These are phyloP conservation scores for Battus philenor DNA, from an alignment of 1,140 invertebrate species.

Conservation along the genomic window DNA sequence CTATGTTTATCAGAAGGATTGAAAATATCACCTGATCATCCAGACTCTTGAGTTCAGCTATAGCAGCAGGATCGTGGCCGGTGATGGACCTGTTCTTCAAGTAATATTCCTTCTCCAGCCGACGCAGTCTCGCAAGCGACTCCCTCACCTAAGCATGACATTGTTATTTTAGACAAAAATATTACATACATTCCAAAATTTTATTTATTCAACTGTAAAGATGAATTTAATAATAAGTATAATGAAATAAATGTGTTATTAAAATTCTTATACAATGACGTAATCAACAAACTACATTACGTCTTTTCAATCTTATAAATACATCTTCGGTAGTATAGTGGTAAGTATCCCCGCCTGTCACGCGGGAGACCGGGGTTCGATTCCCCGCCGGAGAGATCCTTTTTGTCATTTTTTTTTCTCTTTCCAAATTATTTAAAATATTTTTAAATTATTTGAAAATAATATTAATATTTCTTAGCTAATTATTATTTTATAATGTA, in stretches of 20 bases:
- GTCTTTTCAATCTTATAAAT: neutral
- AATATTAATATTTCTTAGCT: too few relatives aligned
- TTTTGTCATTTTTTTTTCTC: neutral
- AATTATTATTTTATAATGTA: too few relatives aligned
- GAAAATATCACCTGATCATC: constrained; percentile 78
- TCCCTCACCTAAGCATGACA: constrained; percentile 78
- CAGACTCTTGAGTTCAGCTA: constrained; percentile 82
- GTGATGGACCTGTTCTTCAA: constrained; percentile 87
- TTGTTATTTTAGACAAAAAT: too few relatives aligned
- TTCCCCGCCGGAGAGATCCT: constrained; percentile 16
- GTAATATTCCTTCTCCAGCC: constrained; percentile 94
- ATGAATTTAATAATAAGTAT: too few relatives aligned
- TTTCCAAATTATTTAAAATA: too few relatives aligned
- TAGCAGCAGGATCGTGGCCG: constrained; percentile 79
- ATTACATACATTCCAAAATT: too few relatives aligned
- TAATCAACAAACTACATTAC: neutral
- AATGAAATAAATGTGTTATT: too few relatives aligned
- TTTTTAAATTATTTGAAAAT: too few relatives aligned
- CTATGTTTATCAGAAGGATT: too few relatives aligned
- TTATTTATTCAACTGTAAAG: too few relatives aligned
- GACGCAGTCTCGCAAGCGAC: constrained; percentile 86
- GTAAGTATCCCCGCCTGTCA: constrained; percentile 16
- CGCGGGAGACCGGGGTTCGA: constrained; percentile 17
- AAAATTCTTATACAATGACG: neutral
- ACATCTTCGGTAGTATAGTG: constrained; percentile 14